Base-by-base conservation (phyloP, 1,140 invertebrate species). In the Anthonomus grandis region DNA sequence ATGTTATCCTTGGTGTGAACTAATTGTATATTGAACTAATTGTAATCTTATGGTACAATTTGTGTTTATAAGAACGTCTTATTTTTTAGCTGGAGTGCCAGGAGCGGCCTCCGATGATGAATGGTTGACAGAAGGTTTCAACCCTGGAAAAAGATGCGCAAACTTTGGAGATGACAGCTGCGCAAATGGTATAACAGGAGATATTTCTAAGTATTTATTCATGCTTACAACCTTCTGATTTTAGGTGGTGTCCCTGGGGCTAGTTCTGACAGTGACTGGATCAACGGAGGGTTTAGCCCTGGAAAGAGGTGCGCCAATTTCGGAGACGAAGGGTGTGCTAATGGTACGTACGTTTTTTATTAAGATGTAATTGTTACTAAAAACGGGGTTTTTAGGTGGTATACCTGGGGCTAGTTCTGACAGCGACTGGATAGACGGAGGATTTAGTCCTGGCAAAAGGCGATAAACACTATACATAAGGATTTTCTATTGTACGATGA, bases 101-200 rank as follows among this genome's bases (percentile, higher is more conserved):
- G 57, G 52, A 21, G 45, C 60, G 19, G 57, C 37, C 0, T 13
- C 50, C 5, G 61, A 63, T 46, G 46, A 23, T 4, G 61, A 57
- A 9, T 60, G 62, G 57, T 44, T 63, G 13, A 24, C 44, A 17
- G 58, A 52, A 4, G 54, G 49, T 8, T 50, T 36, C 10, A 57
- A 19, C 38, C 59, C 62, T n/a, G 59, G 59, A 34, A 64, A 62
- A 49, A 37, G 62, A 47, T 38, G 56, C 46, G 49, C 44, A 24
- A 61, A 57, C 19, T 39, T 58, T 2, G 23, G 17, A 6, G 59
- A 61, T 49, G 59, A 61, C 13, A 31, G 41, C 13, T 57, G 47
- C 23, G 41, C n/a, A 24, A 17, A 22, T 36, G 49, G 57, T 59
- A 47, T n/a, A n/a, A n/a, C n/a, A n/a, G 27, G 41, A 9, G 19